Evolutionary conservation across 2,113 vertebrate species (phyloP).

Genomic region (Amphiprion percula): DNA sequence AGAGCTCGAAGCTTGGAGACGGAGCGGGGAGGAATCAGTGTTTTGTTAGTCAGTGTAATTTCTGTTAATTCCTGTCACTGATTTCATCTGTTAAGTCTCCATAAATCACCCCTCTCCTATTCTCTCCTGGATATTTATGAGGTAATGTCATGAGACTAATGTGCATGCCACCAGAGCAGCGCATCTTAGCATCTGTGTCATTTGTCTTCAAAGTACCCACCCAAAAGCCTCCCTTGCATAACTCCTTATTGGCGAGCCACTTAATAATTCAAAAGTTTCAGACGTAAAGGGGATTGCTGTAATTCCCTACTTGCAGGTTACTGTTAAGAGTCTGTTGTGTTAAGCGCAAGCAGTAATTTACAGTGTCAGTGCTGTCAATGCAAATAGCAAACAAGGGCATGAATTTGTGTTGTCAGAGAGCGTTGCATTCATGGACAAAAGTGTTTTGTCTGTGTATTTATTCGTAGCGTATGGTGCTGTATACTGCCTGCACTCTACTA

Average conservation of each 20-base stretch:
- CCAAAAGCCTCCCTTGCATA: conserved; percentile 45
- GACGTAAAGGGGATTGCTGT: conserved; percentile 76
- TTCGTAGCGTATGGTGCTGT: conserved; percentile 2
- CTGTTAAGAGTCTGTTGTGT: conserved; percentile 60
- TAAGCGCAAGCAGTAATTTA: conserved; percentile 65
- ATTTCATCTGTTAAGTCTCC: conserved; percentile 40
- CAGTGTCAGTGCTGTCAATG: conserved; percentile 56
- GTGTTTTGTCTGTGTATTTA: conserved; percentile 9
- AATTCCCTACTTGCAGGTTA: conserved; percentile 73
- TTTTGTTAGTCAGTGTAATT: conserved; percentile 35
- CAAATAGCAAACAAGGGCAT: conserved; percentile 29
- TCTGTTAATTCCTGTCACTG: conserved; percentile 36
- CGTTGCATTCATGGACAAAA: conserved; percentile 37
- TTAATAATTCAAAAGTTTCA: conserved; percentile 76
- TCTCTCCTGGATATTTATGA: conserved; percentile 46
- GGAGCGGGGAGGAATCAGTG: background rate
- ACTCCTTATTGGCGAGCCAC: conserved; percentile 54
- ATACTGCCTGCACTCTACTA: conserved; percentile 17
- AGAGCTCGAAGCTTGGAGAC: conserved; percentile 31
- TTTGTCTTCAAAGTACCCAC: conserved; percentile 69
- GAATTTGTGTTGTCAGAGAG: conserved; percentile 17
- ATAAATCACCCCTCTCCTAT: conserved; percentile 20
- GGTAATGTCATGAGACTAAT: conserved; percentile 48
- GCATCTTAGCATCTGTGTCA: conserved; percentile 46
- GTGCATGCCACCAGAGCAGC: conserved; percentile 42